Conservation (phyloP, 1,140 invertebrate genomes). For the Pseudomyrmex concolor region DNA sequence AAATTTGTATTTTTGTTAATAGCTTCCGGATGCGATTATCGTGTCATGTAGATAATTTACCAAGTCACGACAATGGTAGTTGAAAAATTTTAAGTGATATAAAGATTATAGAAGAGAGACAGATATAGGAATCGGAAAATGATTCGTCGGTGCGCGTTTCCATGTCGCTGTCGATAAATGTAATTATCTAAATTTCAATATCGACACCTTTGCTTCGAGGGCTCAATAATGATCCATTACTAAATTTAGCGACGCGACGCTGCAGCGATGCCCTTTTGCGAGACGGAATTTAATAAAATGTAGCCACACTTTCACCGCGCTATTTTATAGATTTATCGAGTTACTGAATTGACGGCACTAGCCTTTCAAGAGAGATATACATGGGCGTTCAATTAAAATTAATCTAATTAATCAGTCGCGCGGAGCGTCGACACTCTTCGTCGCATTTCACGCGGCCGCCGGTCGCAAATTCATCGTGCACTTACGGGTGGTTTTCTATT, state of each 20-base stretch:
- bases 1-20: not conserved
- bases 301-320: slow-evolving; percentile 49
- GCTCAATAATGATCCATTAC: slow-evolving; percentile 62
- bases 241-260: slow-evolving; percentile 52
- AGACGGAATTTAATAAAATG: slow-evolving; percentile 67
- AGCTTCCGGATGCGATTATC: not conserved
- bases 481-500: slow-evolving; percentile 11
- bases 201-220: slow-evolving; percentile 22
- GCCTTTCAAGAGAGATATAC: slow-evolving; percentile 49
- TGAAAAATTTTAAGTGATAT: too few relatives aligned
- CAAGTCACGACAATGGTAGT: too few relatives aligned
- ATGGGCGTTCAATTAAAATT: slow-evolving; percentile 64
- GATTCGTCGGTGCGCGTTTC: not conserved
- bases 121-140: not conserved
- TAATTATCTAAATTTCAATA: slow-evolving; percentile 52
- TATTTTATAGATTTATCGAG: slow-evolving; percentile 68
- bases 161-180: slow-evolving; percentile 2
- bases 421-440: slow-evolving; percentile 1
- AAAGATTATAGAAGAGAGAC: too few relatives aligned
- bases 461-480: slow-evolving; percentile 57
- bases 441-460: slow-evolving; percentile 47
- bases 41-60: not conserved
- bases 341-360: slow-evolving; percentile 57
- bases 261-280: slow-evolving; percentile 47
- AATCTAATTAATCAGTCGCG: slow-evolving; percentile 67